Percentiles rank a stretch among this genome's conserved stretches.
Conservation (phyloP, 2,888 invertebrate genomes). For the Osmoderma eremita region DNA sequence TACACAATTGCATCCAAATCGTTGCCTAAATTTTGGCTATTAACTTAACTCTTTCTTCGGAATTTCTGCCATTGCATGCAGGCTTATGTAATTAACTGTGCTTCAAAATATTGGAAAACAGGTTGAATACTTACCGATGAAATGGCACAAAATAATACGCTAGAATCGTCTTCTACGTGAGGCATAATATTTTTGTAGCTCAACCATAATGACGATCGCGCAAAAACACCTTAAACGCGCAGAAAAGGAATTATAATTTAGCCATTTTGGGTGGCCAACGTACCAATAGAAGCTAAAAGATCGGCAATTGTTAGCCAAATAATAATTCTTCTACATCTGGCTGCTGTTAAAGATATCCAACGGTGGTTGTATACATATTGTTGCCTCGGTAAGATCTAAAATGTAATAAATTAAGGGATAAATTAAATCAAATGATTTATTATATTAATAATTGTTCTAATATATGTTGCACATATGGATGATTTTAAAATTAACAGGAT, state of each 20-base stretch:
- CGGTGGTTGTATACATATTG: slow-evolving; percentile 66
- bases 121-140: slow-evolving; percentile 71
- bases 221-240: slow-evolving; percentile 71
- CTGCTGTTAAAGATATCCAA: slow-evolving; percentile 70
- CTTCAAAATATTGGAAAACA: slow-evolving; percentile 16
- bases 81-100: too few species aligned
- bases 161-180: slow-evolving; percentile 71
- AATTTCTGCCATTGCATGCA: too few species aligned
- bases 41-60: too few species aligned
- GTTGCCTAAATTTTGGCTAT: too few species aligned
- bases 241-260: slow-evolving; percentile 39
- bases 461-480: too few species aligned
- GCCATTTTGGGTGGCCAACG: slow-evolving; percentile 48
- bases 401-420: slow-evolving; percentile 43
- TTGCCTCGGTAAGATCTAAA: slow-evolving; percentile 73
- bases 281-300: slow-evolving; percentile 80
- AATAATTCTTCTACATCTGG: slow-evolving; percentile 76
- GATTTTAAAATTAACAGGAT: too few species aligned
- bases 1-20: too few species aligned
- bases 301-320: slow-evolving; percentile 84
- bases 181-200: slow-evolving; percentile 75
- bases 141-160: slow-evolving; percentile 77
- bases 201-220: slow-evolving; percentile 76
- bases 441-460: neutral
- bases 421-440: neutral